Base-by-base conservation (phyloP, 2,113 vertebrate genomes). In the Australoheros scitulus region DNA sequence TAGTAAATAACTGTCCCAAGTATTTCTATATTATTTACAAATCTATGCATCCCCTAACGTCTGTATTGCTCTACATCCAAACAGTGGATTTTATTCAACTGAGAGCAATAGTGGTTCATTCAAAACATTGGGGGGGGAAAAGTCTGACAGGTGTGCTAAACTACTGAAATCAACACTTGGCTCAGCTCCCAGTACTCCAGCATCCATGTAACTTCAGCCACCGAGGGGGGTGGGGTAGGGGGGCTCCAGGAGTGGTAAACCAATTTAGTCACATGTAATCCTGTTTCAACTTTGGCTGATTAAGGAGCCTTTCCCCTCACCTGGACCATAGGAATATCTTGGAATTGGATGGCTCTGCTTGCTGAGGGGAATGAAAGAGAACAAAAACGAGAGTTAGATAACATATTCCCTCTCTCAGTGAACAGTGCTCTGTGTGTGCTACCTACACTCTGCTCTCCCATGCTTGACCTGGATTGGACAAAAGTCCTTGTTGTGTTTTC, bases 401-500 rank as follows among this genome's bases (percentile, higher is more conserved):
- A 94, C 92, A 84, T 81, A 84, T 78, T 86, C 58, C 65, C 43
- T 79, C 29, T 70, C 76, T 74, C 72, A 57, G 77, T 2, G 85
- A 93, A 92, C 91, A 91, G 85, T 85, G 70, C 79, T 77, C 80
- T 88, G 87, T 94, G 91, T 94, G 90, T 92, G 83, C 92, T 94
- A 94, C 92, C 92, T 95, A 95, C 93, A 91, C 91, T 88, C 77
- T 47, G 61, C 87, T 94, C 87, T 93, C 94, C 92, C 91, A 93
- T 94, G 93, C 94, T 92, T 95, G 94, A 95, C 94, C 94, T 95
- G 92, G 93, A 94, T 95, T 87, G 77, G 90, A 94, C 94, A 94
- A 94, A 92, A 93, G 92, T 94, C 75, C 92, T 87, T 92, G 85
- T 93, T 94, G 87, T 94, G 84, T 94, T 91, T 91, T 85, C 87